Evolutionary conservation across 2,113 vertebrate species (phyloP), one percentile per base, ranked within the genome.

Genomic region (Mixornis gularis): DNA sequence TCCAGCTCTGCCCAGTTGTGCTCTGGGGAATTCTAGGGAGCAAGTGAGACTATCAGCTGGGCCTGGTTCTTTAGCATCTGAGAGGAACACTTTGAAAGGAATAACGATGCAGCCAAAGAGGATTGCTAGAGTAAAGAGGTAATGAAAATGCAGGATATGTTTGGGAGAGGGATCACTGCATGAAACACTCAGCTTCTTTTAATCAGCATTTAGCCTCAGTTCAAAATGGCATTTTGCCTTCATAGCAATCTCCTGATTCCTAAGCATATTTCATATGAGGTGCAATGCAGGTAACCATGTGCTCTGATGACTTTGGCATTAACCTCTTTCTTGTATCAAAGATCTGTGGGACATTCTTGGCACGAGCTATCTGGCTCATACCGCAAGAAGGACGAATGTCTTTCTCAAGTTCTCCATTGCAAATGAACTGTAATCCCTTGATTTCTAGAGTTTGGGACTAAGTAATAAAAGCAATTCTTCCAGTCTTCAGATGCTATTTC

Each of bases 361-460:
- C 55, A 59, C 13, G 13, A 24, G 10, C 41, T 64, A 2, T 59
- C 52, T 64, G 84, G 30, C 41, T 82, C 30, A 10, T 76, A 25
- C 41, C 29, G 44, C 0, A 0, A 73, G 13, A 46, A 89, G 73
- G 21, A 70, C 0, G 0, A 76, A 46, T 11, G 12, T 40, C 43
- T 87, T 85, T 85, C 83, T 79, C 18, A 55, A 69, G n/a, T 48
- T 62, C 27, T 87, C 34, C 72, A 0, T 29, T 89, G 46, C 38
- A 89, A 90, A 89, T 29, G 13, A 38, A 55, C 32, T 69, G 16
- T 56, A 62, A 73, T 77, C 20, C 59, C 44, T 59, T 0, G 4
- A 79, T 66, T 89, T 85, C 48, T 56, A 73, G 71, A 70, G 38
- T 25, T 59, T 94, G 88, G 81, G 73, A 92, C 55, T 64, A 81